Evolutionary conservation across 37 sponge, comb jelly and placozoan genomes (phyloP).

Genomic region (Cliona cf. orientalis): DNA sequence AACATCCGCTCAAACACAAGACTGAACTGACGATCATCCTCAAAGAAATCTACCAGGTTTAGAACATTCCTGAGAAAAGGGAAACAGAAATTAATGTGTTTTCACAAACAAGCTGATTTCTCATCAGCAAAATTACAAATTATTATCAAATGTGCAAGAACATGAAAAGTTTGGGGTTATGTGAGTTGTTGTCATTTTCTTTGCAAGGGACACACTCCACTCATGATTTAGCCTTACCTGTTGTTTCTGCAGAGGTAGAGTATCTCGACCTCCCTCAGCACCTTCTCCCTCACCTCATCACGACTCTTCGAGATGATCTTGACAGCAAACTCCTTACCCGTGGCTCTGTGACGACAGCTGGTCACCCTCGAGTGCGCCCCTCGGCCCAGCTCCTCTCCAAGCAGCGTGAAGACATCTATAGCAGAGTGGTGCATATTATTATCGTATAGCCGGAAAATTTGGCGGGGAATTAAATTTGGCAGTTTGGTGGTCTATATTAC

Average conservation of each 20-base stretch:
- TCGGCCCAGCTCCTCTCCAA: constrained; percentile 58
- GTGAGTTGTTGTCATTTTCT: too few species aligned
- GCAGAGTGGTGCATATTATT: neutral
- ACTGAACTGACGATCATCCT: constrained; percentile 45
- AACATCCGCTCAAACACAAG: constrained; percentile 73
- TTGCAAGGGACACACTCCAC: neutral
- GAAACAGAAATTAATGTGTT: neutral
- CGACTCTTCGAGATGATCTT: constrained; percentile 50
- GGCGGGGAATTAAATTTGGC: too few species aligned
- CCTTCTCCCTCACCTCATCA: constrained; percentile 46
- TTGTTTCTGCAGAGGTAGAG: constrained; percentile 74
- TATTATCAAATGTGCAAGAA: neutral
- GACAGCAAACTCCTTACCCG: constrained; percentile 61
- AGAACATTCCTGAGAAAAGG: constrained; percentile 30
- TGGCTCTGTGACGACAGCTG: constrained; percentile 38
- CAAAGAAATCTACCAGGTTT: constrained; percentile 61
- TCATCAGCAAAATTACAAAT: neutral
- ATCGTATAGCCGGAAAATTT: too few species aligned
- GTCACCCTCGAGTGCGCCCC: constrained; percentile 72
- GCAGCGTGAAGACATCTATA: constrained; percentile 44
- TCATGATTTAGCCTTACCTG: constrained; percentile 35
- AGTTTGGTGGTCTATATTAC: too few species aligned
- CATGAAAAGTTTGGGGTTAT: too few species aligned
- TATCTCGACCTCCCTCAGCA: constrained; percentile 86
- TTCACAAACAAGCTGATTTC: neutral